Conservation (phyloP, 37 sponge, comb jelly and placozoan species). For the Eunapius fragilis region DNA sequence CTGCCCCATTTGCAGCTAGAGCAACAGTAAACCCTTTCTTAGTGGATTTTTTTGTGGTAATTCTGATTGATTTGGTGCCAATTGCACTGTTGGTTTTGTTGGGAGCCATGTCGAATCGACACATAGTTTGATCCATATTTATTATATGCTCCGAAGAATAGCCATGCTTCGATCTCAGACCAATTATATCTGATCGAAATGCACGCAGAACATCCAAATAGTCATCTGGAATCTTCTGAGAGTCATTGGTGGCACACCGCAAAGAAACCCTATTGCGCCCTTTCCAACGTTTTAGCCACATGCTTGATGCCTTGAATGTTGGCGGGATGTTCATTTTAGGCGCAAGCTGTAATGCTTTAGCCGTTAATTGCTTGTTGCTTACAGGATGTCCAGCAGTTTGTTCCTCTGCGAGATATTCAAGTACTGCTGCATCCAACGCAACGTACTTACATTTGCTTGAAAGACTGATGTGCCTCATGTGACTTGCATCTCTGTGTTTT, state of each 20-base stretch:
- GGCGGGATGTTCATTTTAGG: neutral
- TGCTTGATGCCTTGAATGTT: conserved; percentile 12
- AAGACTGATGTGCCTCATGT: neutral
- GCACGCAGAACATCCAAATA: conserved; percentile 11
- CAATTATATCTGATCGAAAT: neutral
- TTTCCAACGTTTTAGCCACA: conserved; percentile 29
- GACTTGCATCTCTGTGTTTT: neutral
- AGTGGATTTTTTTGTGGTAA: conserved; percentile 4
- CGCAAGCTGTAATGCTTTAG: conserved; percentile 20
- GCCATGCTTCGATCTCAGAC: neutral
- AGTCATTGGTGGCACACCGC: conserved; percentile 23
- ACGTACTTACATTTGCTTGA: neutral
- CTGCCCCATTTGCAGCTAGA: conserved; percentile 23
- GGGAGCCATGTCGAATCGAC: conserved; percentile 30
- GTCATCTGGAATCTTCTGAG: conserved; percentile 37
- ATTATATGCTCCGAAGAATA: conserved; percentile 6
- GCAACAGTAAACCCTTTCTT: conserved; percentile 48
- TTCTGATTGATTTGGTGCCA: neutral
- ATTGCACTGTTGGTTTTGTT: neutral
- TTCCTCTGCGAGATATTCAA: conserved; percentile 38
- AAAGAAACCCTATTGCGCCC: conserved; percentile 12
- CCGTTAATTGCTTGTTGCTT: neutral
- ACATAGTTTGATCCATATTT: conserved; percentile 46
- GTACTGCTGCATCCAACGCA: neutral
- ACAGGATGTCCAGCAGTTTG: conserved; percentile 9